Base-by-base conservation (phyloP, 1,140 invertebrate genomes). In the Drosophila obscura region DNA sequence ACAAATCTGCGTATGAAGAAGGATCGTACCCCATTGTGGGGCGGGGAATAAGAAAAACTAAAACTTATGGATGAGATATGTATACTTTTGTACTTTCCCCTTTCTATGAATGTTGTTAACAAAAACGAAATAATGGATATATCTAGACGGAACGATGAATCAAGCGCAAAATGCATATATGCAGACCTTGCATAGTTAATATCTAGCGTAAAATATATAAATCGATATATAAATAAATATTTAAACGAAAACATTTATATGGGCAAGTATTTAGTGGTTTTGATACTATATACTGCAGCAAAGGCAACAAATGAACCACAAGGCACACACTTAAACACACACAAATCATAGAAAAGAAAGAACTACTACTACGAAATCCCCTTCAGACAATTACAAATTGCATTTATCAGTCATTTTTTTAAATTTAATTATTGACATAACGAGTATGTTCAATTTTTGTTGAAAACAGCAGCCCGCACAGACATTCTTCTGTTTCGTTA, bases 1-100 rank as follows among this genome's bases (percentile, higher is more conserved):
- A 51, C 59, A 62, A 5, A 13, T 13, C 11, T 39, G 35, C 0
- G 11, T 13, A 39, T 39, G 35, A 39, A 13, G 11, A 39, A 11
- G 35, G 35, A 39, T 5, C 13, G 35, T 39, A 13, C 1, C 11
- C 35, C 60, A 4, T 46, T 67, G 64, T 60, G 43, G 58, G 55
- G 44, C 46, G 31, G 8, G 31, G 31, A 28, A 75, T 41, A 71
- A 61, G 46, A 58, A 31, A 65, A 68, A 77, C 74, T 77, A 76
- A 52, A 80, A 74, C 48, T 59, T 85, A 85, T 90, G 68, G 61
- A 72, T 22, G 51, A 82, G 75, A 88, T 43, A 74, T 83, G 80
- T 85, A 90, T 90, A 90, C 85, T 90, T 90, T 90, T 90, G 85
- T 90, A 90, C 80, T 90, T 90, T 90, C 69, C 80, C 84, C 71